These are phyloP conservation scores for Ceyx cyanopectus DNA, from an alignment of 2,113 vertebrate species.

Conservation along the genomic window DNA sequence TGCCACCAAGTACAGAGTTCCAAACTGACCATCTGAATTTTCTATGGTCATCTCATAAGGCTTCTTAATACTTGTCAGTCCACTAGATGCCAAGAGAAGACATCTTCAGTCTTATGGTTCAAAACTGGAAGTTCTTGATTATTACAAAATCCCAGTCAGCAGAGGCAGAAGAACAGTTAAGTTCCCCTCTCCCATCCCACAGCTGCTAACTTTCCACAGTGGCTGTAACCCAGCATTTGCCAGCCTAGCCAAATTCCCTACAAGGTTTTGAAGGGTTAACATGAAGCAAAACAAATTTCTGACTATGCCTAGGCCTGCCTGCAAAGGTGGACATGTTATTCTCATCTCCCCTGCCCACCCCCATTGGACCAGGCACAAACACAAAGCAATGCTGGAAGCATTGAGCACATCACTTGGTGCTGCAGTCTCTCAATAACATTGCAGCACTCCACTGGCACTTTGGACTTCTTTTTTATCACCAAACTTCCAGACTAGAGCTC, in stretches of 20 bases:
- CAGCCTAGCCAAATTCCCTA: not conserved
- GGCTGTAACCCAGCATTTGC: not conserved
- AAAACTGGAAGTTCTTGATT: not conserved
- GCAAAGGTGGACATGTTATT: rapidly evolving
- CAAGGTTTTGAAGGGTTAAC: not conserved
- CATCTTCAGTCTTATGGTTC: not conserved
- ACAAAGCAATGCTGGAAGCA: not conserved
- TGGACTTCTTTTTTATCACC: not conserved
- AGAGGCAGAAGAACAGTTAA: not conserved
- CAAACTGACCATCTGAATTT: not conserved
- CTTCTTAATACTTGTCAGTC: not conserved
- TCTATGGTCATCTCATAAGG: not conserved
- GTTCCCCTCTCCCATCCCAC: not conserved
- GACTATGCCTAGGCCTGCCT: not conserved
- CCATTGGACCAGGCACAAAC: not conserved
- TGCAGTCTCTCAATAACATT: not conserved
- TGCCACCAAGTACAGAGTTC: not conserved
- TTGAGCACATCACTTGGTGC: not conserved
- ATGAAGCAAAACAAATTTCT: not conserved
- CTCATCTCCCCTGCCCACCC: not conserved
- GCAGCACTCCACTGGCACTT: not conserved
- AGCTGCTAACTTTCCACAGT: not conserved
- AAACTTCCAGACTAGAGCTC: not conserved
- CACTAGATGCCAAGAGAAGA: not conserved
- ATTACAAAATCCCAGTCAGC: not conserved